These are phyloP conservation scores for Drosophila niveifrons DNA, from an alignment of 2,888 invertebrate genomes.

Conservation along the genomic window DNA sequence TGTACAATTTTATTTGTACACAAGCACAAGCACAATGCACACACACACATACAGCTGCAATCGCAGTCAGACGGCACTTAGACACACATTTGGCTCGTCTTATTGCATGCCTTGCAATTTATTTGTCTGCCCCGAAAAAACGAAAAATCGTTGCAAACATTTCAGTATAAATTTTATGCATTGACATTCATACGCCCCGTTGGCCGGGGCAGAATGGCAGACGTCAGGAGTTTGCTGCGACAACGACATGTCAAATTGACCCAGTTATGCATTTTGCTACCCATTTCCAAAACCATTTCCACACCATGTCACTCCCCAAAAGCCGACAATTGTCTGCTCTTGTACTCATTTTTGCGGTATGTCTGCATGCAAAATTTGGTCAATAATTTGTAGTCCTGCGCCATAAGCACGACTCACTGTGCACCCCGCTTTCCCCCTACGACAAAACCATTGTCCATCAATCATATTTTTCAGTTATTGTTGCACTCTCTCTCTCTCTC, in stretches of 20 bases:
- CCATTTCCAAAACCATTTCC: conserved; percentile 16
- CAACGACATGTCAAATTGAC: conserved; percentile 80
- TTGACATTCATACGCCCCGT: conserved; percentile 66
- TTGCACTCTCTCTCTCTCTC: conserved; percentile 14
- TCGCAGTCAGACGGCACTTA: conserved; percentile 50
- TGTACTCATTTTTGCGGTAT: conserved; percentile 69
- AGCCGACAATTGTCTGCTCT: conserved; percentile 42
- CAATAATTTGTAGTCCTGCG: conserved; percentile 65
- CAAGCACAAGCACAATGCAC: conserved; percentile 33
- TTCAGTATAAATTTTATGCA: conserved; percentile 76
- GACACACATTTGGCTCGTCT: conserved; percentile 69
- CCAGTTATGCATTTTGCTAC: conserved; percentile 67
- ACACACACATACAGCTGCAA: conserved; percentile 1
- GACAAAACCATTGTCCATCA: conserved; percentile 32
- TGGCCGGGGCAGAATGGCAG: neutral
- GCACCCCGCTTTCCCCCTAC: neutral
- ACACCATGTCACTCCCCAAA: neutral
- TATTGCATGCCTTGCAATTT: conserved; percentile 82
- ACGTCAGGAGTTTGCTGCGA: conserved; percentile 74
- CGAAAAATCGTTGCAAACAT: conserved; percentile 76
- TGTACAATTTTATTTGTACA: conserved; percentile 81
- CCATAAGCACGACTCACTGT: neutral
- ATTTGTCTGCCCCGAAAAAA: conserved; percentile 60
- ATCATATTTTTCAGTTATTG: conserved; percentile 55
- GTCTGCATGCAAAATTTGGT: conserved; percentile 78